Evolutionary conservation across 2,113 vertebrate species (phyloP).

Genomic region (Gallinago media): DNA sequence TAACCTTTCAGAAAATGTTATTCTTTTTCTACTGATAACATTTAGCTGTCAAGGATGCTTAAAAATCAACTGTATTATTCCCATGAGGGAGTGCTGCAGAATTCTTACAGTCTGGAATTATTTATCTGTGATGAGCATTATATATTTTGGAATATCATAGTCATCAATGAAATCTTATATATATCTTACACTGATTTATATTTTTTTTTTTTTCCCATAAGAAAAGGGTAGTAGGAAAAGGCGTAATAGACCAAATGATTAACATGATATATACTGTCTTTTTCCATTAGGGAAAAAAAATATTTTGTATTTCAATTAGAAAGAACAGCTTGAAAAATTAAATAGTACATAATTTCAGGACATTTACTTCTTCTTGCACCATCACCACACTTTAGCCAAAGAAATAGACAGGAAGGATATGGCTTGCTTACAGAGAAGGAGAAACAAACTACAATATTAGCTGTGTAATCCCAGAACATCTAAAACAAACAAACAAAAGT

Average conservation of each 20-base stretch:
- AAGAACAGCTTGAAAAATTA: neutral
- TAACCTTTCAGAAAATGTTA: neutral
- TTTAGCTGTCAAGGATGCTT: neutral
- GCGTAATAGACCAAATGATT: neutral
- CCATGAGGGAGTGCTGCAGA: neutral
- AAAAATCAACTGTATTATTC: neutral
- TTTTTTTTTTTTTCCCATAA: neutral
- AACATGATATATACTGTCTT: neutral
- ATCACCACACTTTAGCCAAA: neutral
- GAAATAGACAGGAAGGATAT: neutral
- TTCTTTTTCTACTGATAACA: neutral
- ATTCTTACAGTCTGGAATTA: neutral
- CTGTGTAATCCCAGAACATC: neutral
- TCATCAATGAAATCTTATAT: neutral
- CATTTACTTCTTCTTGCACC: neutral
- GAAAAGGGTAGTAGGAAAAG: fast-evolving
- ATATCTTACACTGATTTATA: neutral
- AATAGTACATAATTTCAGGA: neutral
- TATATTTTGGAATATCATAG: neutral
- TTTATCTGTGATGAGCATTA: neutral
- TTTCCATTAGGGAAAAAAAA: neutral
- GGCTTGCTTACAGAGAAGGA: neutral
- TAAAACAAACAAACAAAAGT: neutral
- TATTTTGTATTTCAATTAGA: neutral
- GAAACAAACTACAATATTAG: neutral